These are phyloP conservation scores for Chrysogorgia sp. DNA, from an alignment of 92 coral and sea anemone genomes.

Conservation along the genomic window DNA sequence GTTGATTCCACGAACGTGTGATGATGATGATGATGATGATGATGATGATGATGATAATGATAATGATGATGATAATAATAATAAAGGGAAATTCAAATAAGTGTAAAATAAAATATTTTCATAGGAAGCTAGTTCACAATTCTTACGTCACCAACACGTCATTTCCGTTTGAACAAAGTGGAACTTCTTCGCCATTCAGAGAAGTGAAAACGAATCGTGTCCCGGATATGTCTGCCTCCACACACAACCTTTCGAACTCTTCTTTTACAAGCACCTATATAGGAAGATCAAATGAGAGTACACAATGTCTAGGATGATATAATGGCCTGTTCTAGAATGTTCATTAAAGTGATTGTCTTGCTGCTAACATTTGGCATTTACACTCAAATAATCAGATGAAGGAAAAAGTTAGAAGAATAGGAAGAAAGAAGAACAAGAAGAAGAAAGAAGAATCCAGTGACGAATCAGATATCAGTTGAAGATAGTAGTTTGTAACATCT, in stretches of 20 bases:
- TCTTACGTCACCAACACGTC: conserved; percentile 83
- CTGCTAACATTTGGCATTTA: too few species aligned
- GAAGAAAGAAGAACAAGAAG: too few species aligned
- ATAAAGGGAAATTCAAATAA: neutral
- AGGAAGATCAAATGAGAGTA: neutral
- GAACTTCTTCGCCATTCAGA: conserved; percentile 85
- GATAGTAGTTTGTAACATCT: too few species aligned
- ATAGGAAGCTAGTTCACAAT: neutral
- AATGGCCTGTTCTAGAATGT: neutral
- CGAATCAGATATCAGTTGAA: too few species aligned
- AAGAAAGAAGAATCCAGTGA: too few species aligned
- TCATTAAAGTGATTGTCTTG: too few species aligned
- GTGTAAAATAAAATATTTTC: neutral
- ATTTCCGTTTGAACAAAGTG: conserved; percentile 77
- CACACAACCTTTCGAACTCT: conserved; percentile 87
- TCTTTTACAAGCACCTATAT: conserved; percentile 77
- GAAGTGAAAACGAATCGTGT: conserved; percentile 94
- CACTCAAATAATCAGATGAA: too few species aligned
- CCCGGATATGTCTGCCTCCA: conserved; percentile 92
- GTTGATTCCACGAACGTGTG: too few species aligned
- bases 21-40: neutral
- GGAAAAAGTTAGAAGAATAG: too few species aligned
- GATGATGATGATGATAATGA: neutral
- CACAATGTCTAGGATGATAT: neutral
- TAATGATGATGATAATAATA: neutral